phyloP scores from a whole-genome alignment of 2,888 invertebrate species.

The Eupithecia insigniata region DNA sequence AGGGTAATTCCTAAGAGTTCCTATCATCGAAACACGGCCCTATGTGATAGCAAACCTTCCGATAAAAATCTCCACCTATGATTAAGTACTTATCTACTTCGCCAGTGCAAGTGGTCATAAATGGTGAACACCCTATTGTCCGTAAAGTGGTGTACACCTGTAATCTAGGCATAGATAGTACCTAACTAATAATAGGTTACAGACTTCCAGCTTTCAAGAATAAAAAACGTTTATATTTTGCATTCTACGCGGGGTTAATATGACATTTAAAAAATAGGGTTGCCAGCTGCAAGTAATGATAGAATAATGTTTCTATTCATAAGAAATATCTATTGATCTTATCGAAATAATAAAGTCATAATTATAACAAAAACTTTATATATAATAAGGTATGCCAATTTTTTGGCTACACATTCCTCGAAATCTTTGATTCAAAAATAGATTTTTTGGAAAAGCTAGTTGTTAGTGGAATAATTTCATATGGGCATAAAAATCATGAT shows the following conservation, averaged over 20 bases:
- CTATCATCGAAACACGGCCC: background rate
- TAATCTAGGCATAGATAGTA: background rate
- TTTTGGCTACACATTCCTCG: background rate
- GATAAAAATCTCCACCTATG: background rate
- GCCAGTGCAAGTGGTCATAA: background rate
- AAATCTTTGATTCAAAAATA: too few relatives aligned
- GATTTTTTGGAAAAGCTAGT: too few relatives aligned
- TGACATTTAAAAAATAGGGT: slow-evolving; percentile 2
- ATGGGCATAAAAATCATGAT: background rate
- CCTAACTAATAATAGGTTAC: background rate
- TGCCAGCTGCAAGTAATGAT: background rate
- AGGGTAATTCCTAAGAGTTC: background rate
- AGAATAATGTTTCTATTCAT: background rate
- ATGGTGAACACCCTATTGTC: slow-evolving; percentile 2
- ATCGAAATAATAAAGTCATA: background rate
- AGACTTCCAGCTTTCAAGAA: background rate
- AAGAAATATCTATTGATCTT: background rate
- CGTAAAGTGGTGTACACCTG: slow-evolving; percentile 6
- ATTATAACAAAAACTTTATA: background rate
- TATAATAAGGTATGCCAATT: background rate
- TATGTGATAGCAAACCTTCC: background rate
- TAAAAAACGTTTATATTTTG: background rate
- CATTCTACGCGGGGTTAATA: background rate
- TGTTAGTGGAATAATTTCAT: too few relatives aligned
- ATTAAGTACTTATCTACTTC: slow-evolving; percentile 8